A percentile compares a stretch with the other conserved stretches of the same genome.
Conservation (phyloP, 2,888 invertebrate species). For the Rhodophaea formosa region DNA sequence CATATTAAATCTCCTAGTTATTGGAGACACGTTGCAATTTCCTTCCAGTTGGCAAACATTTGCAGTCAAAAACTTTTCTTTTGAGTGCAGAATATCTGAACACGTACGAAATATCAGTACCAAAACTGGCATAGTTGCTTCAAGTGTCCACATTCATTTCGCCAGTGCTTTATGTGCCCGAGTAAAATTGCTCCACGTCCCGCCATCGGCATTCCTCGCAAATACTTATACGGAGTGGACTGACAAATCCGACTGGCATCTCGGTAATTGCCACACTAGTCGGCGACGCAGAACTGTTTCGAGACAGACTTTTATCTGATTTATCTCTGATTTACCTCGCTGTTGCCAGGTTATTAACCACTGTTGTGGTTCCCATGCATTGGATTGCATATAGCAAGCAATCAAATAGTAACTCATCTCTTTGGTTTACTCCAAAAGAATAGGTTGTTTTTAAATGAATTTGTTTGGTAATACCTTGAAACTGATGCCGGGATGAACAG, state of each 20-base stretch:
- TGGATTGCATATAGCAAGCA: not conserved
- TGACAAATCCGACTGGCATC: conserved; percentile 7
- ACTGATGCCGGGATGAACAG: too few relatives aligned
- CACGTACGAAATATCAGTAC: not conserved
- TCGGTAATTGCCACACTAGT: conserved; percentile 1
- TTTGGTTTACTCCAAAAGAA: too few relatives aligned
- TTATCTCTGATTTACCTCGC: not conserved
- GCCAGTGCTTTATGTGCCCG: conserved; percentile 2
- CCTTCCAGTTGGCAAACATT: too few relatives aligned
- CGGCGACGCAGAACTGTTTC: not conserved
- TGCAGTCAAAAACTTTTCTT: too few relatives aligned
- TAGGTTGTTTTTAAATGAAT: too few relatives aligned
- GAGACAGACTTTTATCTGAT: not conserved
- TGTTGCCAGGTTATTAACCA: not conserved
- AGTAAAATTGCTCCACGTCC: conserved; percentile 11
- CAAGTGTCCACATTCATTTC: conserved; percentile 1
- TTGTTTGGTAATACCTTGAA: too few relatives aligned
- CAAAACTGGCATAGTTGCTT: not conserved
- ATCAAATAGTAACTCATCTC: too few relatives aligned
- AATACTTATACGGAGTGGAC: conserved; percentile 8
- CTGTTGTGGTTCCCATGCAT: not conserved
- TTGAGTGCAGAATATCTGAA: not conserved
- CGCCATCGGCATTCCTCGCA: conserved; percentile 13
- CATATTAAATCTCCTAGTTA: too few relatives aligned
- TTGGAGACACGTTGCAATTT: too few relatives aligned